A percentile compares a stretch with the other conserved stretches of the same genome.
phyloP scores from a whole-genome alignment of 2,113 vertebrate species.

The Ciconia maguari region DNA sequence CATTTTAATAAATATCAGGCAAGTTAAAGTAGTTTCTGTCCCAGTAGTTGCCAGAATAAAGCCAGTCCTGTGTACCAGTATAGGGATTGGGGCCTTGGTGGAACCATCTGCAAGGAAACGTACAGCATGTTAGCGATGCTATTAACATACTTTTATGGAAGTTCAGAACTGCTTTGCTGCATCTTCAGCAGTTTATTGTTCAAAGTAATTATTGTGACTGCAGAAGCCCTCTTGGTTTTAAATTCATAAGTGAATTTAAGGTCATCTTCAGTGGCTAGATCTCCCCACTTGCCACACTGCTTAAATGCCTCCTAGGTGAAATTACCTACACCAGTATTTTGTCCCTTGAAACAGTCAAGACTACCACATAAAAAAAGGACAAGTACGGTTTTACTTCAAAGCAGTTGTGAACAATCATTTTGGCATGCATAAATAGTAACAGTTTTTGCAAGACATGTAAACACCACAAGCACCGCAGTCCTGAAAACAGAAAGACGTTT shows the following conservation, averaged over 20 bases:
- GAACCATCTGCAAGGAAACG: conserved; percentile 88
- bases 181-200: neutral
- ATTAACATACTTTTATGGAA: neutral
- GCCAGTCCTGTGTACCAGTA: conserved; percentile 93
- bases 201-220: neutral
- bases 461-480: conserved; percentile 49
- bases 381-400: conserved; percentile 12
- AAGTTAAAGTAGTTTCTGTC: conserved; percentile 90
- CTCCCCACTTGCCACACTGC: rapidly evolving
- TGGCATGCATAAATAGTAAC: conserved; percentile 5
- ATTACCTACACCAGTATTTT: neutral
- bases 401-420: conserved; percentile 50
- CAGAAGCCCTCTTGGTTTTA: neutral
- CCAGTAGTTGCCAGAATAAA: conserved; percentile 95
- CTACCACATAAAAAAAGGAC: neutral
- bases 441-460: neutral
- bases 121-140: neutral
- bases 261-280: neutral
- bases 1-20: conserved; percentile 93
- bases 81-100: conserved; percentile 91
- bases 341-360: neutral
- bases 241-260: neutral
- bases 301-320: neutral
- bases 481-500: neutral
- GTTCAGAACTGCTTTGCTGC: conserved; percentile 63